Conservation (phyloP, 2,888 invertebrate genomes). For the Melanostoma mellinum region DNA sequence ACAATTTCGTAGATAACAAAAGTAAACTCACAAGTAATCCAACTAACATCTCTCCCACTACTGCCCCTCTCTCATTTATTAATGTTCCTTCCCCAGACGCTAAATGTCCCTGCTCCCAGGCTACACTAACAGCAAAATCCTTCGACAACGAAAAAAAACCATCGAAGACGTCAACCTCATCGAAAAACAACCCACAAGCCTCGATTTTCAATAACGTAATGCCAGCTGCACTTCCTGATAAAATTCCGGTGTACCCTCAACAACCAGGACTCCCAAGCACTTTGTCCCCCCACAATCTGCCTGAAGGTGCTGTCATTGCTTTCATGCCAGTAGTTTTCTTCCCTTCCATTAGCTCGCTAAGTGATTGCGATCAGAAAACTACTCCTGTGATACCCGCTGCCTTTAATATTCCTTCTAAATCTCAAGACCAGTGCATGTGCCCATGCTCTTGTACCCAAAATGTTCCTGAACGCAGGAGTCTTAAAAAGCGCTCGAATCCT, state of each 20-base stretch:
- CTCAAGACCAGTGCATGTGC: conserved; percentile 80
- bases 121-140: conserved; percentile 65
- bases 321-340: conserved; percentile 88
- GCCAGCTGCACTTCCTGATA: conserved; percentile 80
- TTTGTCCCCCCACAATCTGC: conserved; percentile 80
- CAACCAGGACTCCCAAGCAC: conserved; percentile 79
- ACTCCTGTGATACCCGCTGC: conserved; percentile 77
- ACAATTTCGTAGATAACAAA: conserved; percentile 55
- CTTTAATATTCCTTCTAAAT: conserved; percentile 75
- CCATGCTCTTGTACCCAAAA: conserved; percentile 81
- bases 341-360: conserved; percentile 82
- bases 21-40: conserved; percentile 58
- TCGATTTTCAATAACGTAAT: conserved; percentile 79
- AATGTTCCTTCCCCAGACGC: conserved; percentile 86
- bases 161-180: conserved; percentile 75
- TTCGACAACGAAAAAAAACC: conserved; percentile 72
- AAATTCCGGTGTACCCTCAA: conserved; percentile 80
- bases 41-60: conserved; percentile 57
- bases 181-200: conserved; percentile 71
- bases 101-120: conserved; percentile 83
- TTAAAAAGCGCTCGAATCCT: conserved; percentile 76
- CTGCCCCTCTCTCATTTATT: conserved; percentile 53
- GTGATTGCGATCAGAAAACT: conserved; percentile 79
- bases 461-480: conserved; percentile 75
- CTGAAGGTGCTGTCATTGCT: conserved; percentile 86